Base-by-base conservation (phyloP, 1,140 invertebrate species). In the Nasonia giraulti region DNA sequence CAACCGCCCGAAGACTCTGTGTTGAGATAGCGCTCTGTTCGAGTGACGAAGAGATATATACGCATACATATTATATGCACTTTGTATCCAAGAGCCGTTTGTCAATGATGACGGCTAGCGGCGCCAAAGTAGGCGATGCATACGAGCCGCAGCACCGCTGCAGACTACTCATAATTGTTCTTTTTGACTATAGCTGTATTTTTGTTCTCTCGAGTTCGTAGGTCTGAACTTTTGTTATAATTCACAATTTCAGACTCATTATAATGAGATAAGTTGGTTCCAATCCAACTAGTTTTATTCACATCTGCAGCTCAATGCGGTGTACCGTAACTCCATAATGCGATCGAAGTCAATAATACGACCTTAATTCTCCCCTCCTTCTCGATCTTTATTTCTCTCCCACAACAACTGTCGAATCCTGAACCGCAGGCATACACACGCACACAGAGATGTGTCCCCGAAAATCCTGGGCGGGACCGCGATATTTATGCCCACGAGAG, bases 401-500 rank as follows among this genome's bases (percentile, higher is more conserved):
- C 55, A 17, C 55, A 20, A 62, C 55, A 62, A 20, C 55, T 62
- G 55, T n/a, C 20, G 55, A n/a, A 6, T 62, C 55, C 20, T 44
- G 6, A 62, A 62, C 20, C n/a, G 55, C 55, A 62, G 6, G 10
- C 6, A 0, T 37, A 44, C 40, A 44, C 40, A 44, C 40, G 8
- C 8, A 44, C 40, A 40, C 37, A 40, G 5, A 6, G 4, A 40
- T 7, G 40, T 11, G 40, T 44, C 8, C 2, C 69, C 11, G 69
- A 31, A 47, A 31, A 47, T 50, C 47, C 87, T 85, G 87, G 82
- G 87, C 85, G 86, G 86, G 80, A 82, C 86, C 71, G 17, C 55
- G 44, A 90, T 88, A 90, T 89, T 90, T 89, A 90, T 87, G 86
- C 87, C 50, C 75, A 23, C 71, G 6, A 77, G 84, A 68, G 80